Base-by-base conservation (phyloP, 2,888 invertebrate genomes). In the Ennomos fuscantarius region DNA sequence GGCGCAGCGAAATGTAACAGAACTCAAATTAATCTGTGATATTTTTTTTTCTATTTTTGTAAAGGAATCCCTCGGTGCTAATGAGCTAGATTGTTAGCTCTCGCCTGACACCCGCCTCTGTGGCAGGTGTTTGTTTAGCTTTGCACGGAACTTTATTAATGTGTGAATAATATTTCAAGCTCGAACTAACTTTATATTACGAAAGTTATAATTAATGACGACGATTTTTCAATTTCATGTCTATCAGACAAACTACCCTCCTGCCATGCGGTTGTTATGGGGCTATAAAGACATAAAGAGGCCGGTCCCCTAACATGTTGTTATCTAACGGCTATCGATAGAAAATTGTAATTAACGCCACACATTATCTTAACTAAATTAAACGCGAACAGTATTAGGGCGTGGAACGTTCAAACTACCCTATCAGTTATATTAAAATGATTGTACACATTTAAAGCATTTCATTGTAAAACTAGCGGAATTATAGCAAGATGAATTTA, bases 41-140 rank as follows among this genome's bases (percentile, higher is more conserved):
- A 44, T 70, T 78, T 79, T n/a, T 78, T 81, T 78, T 84, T 81
- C 74, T 67, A 64, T 66, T 70, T 76, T 74, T 70, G 74, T 70
- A 80, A 84, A 79, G 76, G 69, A 74, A 79, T 76, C 79, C 81
- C 76, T 67, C 71, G 58, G 69, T 73, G 70, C 82, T 89, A 89
- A 89, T 88, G 86, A 89, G 89, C 81, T 79, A 76, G 76, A 83
- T 84, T 84, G 82, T 86, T 81, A 81, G 74, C 74, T 64, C 56
- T 68, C 68, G 69, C 68, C 65, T 72, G 69, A 67, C 68, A 71
- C 56, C 55, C 6, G 72, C 73, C 78, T 81, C 79, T 84, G 80
- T 79, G 75, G 73, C 74, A 79, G 78, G 73, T 78, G 76, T 69
- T 69, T 68, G 70, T 77, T 81, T 79, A 76, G 77, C 72, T 74